phyloP scores from a whole-genome alignment of 23 tunicate species.

The Halocynthia aurantium region DNA sequence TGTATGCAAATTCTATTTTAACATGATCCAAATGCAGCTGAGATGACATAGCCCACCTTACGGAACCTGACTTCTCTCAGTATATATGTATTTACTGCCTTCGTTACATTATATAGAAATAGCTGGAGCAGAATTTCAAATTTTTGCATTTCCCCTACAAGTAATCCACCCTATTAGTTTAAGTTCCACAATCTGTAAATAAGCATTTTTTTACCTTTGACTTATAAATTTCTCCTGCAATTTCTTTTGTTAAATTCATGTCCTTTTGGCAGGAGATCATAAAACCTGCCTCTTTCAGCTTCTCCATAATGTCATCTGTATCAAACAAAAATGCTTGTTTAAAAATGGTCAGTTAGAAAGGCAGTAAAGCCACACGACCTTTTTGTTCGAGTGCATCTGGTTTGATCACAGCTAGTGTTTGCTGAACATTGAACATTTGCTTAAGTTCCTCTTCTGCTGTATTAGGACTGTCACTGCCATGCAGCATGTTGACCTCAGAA shows the following conservation, averaged over 20 bases:
- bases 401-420: slow-evolving; percentile 89
- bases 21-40: too few relatives aligned
- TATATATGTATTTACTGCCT: too few relatives aligned
- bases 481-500: slow-evolving; percentile 72
- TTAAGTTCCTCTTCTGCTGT: slow-evolving; percentile 61
- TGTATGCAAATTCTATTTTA: too few relatives aligned
- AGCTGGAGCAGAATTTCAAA: too few relatives aligned
- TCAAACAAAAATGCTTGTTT: neutral
- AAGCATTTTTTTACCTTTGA: slow-evolving; percentile 31
- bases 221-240: slow-evolving; percentile 79
- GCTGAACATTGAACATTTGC: slow-evolving; percentile 50
- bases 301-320: slow-evolving; percentile 61
- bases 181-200: too few relatives aligned
- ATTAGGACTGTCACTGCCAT: slow-evolving; percentile 72
- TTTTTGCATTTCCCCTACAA: too few relatives aligned
- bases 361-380: slow-evolving; percentile 23
- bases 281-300: slow-evolving; percentile 84
- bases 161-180: too few relatives aligned
- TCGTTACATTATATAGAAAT: too few relatives aligned
- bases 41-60: too few relatives aligned
- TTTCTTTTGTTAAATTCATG: slow-evolving; percentile 66
- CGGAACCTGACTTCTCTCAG: too few relatives aligned
- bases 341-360: too few relatives aligned
- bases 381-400: slow-evolving; percentile 79
- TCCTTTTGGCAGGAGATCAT: slow-evolving; percentile 83